Evolutionary conservation across 2,888 invertebrate species (phyloP).

Genomic region (Itoplectis maculator): DNA sequence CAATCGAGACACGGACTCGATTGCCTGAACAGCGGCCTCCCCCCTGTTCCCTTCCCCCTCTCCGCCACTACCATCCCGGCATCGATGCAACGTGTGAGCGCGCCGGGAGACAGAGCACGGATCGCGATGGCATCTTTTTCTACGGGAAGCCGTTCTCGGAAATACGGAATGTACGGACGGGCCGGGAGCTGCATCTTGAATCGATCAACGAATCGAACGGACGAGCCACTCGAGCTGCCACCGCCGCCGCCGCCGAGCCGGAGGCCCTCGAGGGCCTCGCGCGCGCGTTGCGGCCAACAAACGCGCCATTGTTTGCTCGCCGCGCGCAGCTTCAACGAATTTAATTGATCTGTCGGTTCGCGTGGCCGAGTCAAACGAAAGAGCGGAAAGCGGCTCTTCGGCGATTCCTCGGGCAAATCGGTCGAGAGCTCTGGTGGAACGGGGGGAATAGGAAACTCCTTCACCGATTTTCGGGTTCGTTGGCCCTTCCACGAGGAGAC

Average conservation of each 20-base stretch:
- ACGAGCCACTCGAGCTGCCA: conserved; percentile 32
- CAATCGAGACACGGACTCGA: conserved; percentile 58
- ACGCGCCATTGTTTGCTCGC: conserved; percentile 51
- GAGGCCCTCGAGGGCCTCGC: conserved; percentile 14
- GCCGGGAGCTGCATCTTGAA: conserved; percentile 61
- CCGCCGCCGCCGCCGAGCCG: too few relatives aligned
- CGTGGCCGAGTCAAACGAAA: conserved; percentile 16
- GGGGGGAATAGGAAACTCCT: conserved; percentile 35
- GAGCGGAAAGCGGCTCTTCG: background rate
- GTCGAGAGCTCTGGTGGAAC: too few relatives aligned
- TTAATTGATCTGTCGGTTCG: conserved; percentile 56
- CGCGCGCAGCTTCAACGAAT: conserved; percentile 42
- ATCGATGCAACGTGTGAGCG: conserved; percentile 29
- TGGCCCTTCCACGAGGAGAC: conserved; percentile 22
- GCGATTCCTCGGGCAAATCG: conserved; percentile 18
- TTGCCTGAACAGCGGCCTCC: too few relatives aligned
- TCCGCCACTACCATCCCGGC: conserved; percentile 3
- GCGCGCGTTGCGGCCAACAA: conserved; percentile 51
- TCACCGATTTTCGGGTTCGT: conserved; percentile 52
- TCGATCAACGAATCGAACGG: conserved; percentile 63
- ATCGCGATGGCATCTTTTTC: conserved; percentile 26
- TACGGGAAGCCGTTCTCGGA: conserved; percentile 58
- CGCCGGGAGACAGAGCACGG: background rate
- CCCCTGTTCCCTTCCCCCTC: too few relatives aligned
- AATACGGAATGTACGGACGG: conserved; percentile 53